Evolutionary conservation across 2,113 vertebrate genomes (phyloP), one percentile per base, ranked within the genome.

Genomic region (Ascaphus truei): DNA sequence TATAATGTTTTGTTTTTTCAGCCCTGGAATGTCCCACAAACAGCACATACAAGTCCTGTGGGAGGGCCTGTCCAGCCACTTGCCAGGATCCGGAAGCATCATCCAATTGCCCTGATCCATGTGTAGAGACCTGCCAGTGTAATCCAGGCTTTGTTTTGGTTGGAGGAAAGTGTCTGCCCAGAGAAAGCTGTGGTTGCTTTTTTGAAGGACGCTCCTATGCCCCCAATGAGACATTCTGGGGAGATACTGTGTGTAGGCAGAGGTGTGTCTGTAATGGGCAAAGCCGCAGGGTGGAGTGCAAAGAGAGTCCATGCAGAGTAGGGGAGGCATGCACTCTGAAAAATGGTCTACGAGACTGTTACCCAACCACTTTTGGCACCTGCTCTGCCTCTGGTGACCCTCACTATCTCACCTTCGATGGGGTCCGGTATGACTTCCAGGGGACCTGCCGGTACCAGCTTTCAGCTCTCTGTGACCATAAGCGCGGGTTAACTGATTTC

Each of bases 371-470:
- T 30, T 78, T 23, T 0, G 65, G 34, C 3, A 79, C 79, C 1
- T 95, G 92, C 30, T 9, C 72, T 0, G 76, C 85, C 0, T 62
- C 71, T 1, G 83, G 85, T 0, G 74, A 85, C 23, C 81, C 89
- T 7, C 88, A 90, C 56, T 90, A 88, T 0, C 2, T 62, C 20
- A 83, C 65, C 13, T 88, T 91, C 5, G 88, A 93, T 0, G 84
- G 85, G 0, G 12, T 27, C n/a, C 20, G 0, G 3, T 90, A 86
- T 26, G 59, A 83, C 68, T 92, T 92, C 78, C 89, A 88, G 26
- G 92, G 92, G 0, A 77, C 82, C 0, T 90, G 92, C 18, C 3
- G 83, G 3, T 94, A 93, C 64, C 73, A 85, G 62, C 51, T 95
- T 4, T 73, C 72, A 0, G 80, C 72, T 0, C 62, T 91, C 20